phyloP scores from a whole-genome alignment of 2,888 invertebrate genomes.

The Drosophila subquinaria region DNA sequence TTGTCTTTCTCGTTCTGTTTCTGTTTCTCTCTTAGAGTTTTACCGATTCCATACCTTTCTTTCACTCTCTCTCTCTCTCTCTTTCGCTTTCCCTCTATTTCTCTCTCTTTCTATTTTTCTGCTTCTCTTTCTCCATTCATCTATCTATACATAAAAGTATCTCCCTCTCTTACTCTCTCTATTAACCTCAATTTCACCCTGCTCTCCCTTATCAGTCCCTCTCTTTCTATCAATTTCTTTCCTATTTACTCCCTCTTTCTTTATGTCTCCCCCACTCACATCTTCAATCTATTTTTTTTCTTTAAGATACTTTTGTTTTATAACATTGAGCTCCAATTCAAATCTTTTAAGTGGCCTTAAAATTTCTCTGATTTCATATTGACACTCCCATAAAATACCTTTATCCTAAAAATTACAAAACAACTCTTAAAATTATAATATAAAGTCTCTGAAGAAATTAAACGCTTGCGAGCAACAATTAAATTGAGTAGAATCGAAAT shows the following conservation, averaged over 20 bases:
- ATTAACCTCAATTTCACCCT: no score
- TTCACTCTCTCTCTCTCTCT: background rate
- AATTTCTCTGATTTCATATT: background rate
- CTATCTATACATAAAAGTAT: no score
- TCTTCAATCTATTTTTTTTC: background rate
- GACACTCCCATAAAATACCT: background rate
- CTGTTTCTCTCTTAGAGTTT: background rate
- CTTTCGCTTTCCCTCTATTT: background rate
- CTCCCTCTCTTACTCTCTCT: no score
- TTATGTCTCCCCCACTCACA: background rate
- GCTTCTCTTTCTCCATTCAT: background rate
- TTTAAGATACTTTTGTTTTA: background rate
- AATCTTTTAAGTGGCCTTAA: background rate
- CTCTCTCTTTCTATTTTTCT: background rate
- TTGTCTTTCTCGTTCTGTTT: background rate
- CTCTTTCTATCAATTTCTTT: no score
- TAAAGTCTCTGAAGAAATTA: background rate
- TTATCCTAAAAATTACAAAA: background rate
- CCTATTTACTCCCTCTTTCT: background rate
- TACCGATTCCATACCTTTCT: background rate
- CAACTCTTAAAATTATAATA: background rate
- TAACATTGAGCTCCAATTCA: background rate
- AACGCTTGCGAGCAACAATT: background rate
- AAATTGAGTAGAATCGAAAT: slow-evolving; percentile 8
- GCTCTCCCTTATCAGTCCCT: no score